Percentiles rank a stretch among this genome's conserved stretches.
Evolutionary conservation across 2,113 vertebrate species (phyloP).

Genomic region (Terrapene triunguis): DNA sequence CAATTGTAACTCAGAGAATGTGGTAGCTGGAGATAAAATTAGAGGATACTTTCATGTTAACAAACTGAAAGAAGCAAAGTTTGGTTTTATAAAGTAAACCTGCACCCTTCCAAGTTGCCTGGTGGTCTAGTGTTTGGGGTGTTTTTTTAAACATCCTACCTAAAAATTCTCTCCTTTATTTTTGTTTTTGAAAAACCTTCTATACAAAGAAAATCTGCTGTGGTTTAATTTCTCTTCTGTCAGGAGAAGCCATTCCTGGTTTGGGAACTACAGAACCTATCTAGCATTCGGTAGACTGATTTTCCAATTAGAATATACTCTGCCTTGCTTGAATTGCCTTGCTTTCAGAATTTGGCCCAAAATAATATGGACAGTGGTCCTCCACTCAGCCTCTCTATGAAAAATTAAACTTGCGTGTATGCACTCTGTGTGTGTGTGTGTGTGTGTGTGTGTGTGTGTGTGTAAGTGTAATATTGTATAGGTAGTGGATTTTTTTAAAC

Average conservation of each 20-base stretch:
- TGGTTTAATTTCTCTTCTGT: background rate
- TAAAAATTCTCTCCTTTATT: conserved; percentile 40
- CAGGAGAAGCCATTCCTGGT: background rate
- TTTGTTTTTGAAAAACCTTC: conserved; percentile 6
- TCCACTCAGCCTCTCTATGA: background rate
- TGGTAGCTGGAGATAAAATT: conserved; percentile 72
- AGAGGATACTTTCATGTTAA: conserved; percentile 76
- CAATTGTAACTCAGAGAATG: conserved; percentile 59
- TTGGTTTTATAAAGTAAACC: conserved; percentile 76
- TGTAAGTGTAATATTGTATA: background rate
- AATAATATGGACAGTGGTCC: background rate
- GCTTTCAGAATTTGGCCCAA: background rate
- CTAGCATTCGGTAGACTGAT: background rate
- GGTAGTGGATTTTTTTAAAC: background rate
- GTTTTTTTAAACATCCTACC: background rate
- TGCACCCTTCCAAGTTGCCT: conserved; percentile 37
- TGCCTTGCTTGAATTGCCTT: background rate
- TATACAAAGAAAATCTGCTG: background rate
- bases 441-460: background rate
- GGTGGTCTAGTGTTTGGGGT: conserved; percentile 19
- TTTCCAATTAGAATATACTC: background rate
- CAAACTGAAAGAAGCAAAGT: conserved; percentile 70
- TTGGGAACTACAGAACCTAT: background rate
- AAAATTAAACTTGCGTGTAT: background rate
- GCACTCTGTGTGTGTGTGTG: background rate